Evolutionary conservation across 2,797 vertebrate genomes (phyloP), one percentile per base, ranked within the genome.

Genomic region (Fringilla coelebs): DNA sequence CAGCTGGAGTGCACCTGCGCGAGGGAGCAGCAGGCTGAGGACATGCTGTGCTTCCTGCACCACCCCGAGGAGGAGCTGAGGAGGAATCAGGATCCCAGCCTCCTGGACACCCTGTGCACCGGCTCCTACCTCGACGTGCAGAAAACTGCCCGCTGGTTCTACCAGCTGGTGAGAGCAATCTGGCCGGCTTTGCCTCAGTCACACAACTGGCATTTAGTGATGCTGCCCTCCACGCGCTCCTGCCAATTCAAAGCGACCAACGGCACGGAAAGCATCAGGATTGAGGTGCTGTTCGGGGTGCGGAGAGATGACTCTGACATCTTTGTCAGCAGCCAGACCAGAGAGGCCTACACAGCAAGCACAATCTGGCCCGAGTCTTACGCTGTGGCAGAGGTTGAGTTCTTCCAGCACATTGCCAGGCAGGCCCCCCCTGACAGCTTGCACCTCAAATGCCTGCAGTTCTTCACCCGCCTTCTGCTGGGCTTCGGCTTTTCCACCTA

Each of bases 241-340:
- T 70, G 67, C 67, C 48, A 25, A 9, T 10, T 40, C 21, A 17
- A 52, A 15, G 66, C 40, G 28, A 40, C 20, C 20, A 24, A 40
- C 1, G 6, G 48, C 2, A 2, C 0, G 1, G 48, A 4, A 25
- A 54, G 16, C 49, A n/a, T 41, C 67, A 8, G 22, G 9, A n/a
- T 19, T 18, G 67, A 71, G 67, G 9, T 71, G 21, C 9, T 54
- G 4, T 54, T 54, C 1, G 49, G 49, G 5, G 38, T 71, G 31
- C 49, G 0, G 21, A n/a, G 31, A 19, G 22, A 2, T 7, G 31
- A 41, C 31, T 71, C 68, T 2, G 22, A 19, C 22, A 3, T 71
- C 51, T 71, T 55, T 55, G 66, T 71, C 4, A 61, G 46, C 57
- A 71, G 79, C 46, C 26, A 62, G 66, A 2, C 26, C 10, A 16